These are phyloP conservation scores for Kryphioiulus occultus DNA, from an alignment of 2,888 invertebrate genomes.

Conservation along the genomic window DNA sequence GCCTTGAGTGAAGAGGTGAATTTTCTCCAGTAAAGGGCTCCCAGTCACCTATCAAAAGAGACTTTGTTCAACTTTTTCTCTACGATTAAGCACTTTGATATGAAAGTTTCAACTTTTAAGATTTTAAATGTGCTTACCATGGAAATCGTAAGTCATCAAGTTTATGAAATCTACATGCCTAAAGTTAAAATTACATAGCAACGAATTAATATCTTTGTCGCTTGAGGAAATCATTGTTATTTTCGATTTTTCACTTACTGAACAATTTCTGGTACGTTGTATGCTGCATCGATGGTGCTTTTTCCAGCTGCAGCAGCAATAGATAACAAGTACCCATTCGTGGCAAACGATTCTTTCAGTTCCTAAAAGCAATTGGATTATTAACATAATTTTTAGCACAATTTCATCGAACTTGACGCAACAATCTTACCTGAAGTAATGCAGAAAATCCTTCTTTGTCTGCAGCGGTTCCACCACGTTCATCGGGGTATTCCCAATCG, in stretches of 20 bases:
- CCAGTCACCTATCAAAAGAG: slow-evolving; percentile 57
- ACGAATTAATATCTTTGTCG: not conserved
- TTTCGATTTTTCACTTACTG: slow-evolving; percentile 61
- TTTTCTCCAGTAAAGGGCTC: slow-evolving; percentile 59
- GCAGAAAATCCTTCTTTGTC: slow-evolving; percentile 9
- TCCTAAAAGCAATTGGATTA: slow-evolving; percentile 61
- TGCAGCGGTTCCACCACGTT: not conserved
- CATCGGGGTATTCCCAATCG: slow-evolving; percentile 45
- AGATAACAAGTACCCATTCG: slow-evolving; percentile 67
- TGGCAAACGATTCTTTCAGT: slow-evolving; percentile 67
- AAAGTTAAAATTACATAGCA: not conserved
- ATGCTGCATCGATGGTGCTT: slow-evolving; percentile 66
- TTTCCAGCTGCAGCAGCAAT: slow-evolving; percentile 70
- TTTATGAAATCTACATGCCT: slow-evolving; percentile 60
- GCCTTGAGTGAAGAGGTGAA: slow-evolving; percentile 58
- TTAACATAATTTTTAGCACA: not conserved
- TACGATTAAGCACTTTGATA: too few species aligned
- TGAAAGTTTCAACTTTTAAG: too few species aligned
- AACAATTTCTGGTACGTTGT: slow-evolving; percentile 69
- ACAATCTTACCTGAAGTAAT: slow-evolving; percentile 16
- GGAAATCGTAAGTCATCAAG: slow-evolving; percentile 61
- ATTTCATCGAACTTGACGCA: not conserved
- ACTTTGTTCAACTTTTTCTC: not conserved
- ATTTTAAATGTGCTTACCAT: slow-evolving; percentile 55
- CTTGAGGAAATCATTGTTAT: not conserved